Evolutionary conservation across 1,140 invertebrate genomes (phyloP).

Genomic region (Diuraphis noxia): DNA sequence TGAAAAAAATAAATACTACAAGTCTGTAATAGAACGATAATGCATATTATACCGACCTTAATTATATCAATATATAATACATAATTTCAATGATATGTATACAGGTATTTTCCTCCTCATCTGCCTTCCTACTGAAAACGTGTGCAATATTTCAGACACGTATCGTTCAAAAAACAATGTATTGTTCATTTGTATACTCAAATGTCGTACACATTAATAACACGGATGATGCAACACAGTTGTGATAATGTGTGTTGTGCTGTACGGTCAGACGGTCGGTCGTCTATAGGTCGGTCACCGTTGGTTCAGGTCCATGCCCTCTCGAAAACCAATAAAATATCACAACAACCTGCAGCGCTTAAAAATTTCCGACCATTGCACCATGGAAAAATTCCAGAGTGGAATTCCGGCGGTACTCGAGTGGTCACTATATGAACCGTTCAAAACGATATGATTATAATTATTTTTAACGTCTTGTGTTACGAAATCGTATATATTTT

Average conservation of each 20-base stretch:
- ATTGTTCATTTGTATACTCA: neutral
- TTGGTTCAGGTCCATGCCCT: neutral
- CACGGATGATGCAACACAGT: neutral
- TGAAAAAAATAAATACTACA: too few relatives aligned
- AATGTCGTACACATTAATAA: too few relatives aligned
- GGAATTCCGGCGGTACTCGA: neutral
- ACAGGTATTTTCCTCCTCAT: neutral
- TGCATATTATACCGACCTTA: neutral
- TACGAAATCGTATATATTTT: neutral
- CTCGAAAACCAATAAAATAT: neutral
- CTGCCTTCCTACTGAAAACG: neutral
- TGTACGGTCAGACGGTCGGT: neutral
- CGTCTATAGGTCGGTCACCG: neutral
- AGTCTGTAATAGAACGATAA: neutral
- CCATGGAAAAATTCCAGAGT: neutral
- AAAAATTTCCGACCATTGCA: neutral
- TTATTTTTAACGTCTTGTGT: neutral
- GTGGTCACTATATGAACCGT: neutral
- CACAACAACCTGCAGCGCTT: neutral
- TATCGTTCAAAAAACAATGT: neutral
- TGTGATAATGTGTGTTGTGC: neutral
- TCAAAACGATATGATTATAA: neutral
- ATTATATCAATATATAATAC: neutral
- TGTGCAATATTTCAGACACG: neutral
- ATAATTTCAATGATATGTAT: neutral